Evolutionary conservation across 2,113 vertebrate species (phyloP), one percentile per base, ranked within the genome.

Genomic region (Ascaphus truei): DNA sequence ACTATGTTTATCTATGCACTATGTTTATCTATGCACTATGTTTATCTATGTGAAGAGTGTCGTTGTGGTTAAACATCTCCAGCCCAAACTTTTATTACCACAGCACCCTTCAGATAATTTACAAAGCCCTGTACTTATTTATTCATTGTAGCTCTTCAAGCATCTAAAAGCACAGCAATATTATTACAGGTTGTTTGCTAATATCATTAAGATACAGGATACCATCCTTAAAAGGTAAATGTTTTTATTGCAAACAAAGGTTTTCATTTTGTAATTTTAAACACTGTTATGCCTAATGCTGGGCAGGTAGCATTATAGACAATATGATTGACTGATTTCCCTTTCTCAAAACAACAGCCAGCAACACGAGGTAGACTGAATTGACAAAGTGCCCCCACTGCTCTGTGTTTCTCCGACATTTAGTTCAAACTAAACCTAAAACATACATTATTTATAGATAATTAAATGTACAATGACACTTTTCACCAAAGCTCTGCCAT

Each of bases 31-130:
- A 50, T 51, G 26, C 8, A 26, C n/a, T n/a, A 22, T 34, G 26
- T 63, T 63, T 63, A 51, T 51, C 61, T 63, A 50, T 51, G 26
- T n/a, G n/a, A n/a, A n/a, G n/a, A n/a, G n/a, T n/a, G n/a, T n/a
- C n/a, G n/a, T n/a, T n/a, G n/a, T n/a, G n/a, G n/a, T n/a, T n/a
- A n/a, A n/a, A n/a, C n/a, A n/a, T n/a, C 10, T 33, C 9, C 34
- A 51, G 16, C 33, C 22, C 15, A 23, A 36, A 26, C 45, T 43
- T 50, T 50, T 63, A 51, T 63, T 34, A 26, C 45, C 47, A 37
- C 22, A 18, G 30, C 33, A 31, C 31, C 61, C 45, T 36, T 63
- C 31, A 50, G 31, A 63, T 63, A 34, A 51, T 31, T 51, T 13
- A 27, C 41, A 62, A 12, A 26, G 31, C 51, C 61, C 45, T 37